Base-by-base conservation (phyloP, 2,797 vertebrate genomes). In the Siniperca undulata region DNA sequence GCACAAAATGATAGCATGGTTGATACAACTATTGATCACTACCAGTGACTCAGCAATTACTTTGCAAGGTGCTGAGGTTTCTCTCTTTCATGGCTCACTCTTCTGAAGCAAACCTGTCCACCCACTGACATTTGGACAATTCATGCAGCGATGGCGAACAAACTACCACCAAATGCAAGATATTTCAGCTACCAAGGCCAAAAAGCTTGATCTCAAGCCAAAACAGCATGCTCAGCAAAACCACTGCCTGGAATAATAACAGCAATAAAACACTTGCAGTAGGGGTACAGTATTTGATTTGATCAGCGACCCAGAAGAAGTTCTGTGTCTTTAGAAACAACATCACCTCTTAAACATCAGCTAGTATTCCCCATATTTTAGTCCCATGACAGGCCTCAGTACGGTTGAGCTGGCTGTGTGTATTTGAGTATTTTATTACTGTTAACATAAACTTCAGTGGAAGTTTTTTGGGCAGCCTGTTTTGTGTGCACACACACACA, bases 171-270 rank as follows among this genome's bases (percentile, higher is more conserved):
- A 42, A 73, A 65, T 56, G 40, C 34, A 20, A 74, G 27, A 52
- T 50, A 64, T 46, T 81, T 82, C 55, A 74, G 56, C 36, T 1
- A 59, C 34, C 53, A 40, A 70, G 74, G 78, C 78, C 66, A 73
- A 73, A 69, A 73, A 22, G 68, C 65, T 86, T 69, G n/a, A 71
- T 74, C 71, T 70, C 10, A 20, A 60, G 65, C 56, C 70, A 71
- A 74, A 86, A 73, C 16, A 19, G 62, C 73, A 1, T 0, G 40
- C 75, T 89, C 81, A 88, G 84, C 84, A 87, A 80, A 92, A 62
- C 46, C 74, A 46, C 38, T 3, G 53, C 36, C 46, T 62, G 64
- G 68, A 82, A 87, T 80, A 89, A 85, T 77, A 87, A 81, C 70
- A 53, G 80, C 59, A 79, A 86, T 86, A 88, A 89, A 84, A 82